Evolutionary conservation across 2,888 invertebrate genomes (phyloP).

Genomic region (Dryococelus australis): DNA sequence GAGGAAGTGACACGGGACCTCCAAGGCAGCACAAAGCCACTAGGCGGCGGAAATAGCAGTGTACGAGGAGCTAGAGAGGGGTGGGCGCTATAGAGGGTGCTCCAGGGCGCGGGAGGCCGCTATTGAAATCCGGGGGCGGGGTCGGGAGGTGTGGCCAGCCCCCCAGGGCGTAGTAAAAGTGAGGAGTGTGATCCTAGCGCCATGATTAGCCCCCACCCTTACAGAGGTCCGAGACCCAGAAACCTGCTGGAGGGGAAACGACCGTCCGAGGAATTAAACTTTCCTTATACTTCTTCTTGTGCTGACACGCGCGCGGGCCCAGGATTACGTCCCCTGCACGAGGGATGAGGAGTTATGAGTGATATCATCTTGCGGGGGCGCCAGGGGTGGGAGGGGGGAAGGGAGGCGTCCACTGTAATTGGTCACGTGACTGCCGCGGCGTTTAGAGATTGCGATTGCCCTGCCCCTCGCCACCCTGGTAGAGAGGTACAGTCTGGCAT

Average conservation of each 20-base stretch:
- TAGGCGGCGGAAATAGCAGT: too few relatives aligned
- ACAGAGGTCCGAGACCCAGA: neutral
- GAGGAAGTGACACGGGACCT: too few relatives aligned
- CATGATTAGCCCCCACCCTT: neutral
- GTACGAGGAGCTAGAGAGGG: too few relatives aligned
- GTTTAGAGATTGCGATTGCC: neutral
- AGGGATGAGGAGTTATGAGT: slow-evolving; percentile 9
- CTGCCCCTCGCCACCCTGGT: neutral
- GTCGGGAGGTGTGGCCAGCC: neutral
- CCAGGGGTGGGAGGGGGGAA: too few relatives aligned
- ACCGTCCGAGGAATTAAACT: slow-evolving; percentile 28
- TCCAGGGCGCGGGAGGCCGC: neutral
- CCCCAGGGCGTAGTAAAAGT: neutral
- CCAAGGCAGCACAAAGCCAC: too few relatives aligned
- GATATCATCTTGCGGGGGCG: neutral
- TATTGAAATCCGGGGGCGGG: neutral
- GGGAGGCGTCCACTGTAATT: neutral
- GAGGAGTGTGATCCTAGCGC: neutral
- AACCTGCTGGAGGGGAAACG: neutral
- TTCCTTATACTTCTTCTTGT: slow-evolving; percentile 18
- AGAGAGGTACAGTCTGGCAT: neutral
- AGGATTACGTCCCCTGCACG: neutral
- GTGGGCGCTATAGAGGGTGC: too few relatives aligned
- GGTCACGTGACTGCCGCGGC: slow-evolving; percentile 10
- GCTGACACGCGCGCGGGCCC: neutral